These are phyloP conservation scores for Formica aserva DNA, from an alignment of 2,888 invertebrate species.

Conservation along the genomic window DNA sequence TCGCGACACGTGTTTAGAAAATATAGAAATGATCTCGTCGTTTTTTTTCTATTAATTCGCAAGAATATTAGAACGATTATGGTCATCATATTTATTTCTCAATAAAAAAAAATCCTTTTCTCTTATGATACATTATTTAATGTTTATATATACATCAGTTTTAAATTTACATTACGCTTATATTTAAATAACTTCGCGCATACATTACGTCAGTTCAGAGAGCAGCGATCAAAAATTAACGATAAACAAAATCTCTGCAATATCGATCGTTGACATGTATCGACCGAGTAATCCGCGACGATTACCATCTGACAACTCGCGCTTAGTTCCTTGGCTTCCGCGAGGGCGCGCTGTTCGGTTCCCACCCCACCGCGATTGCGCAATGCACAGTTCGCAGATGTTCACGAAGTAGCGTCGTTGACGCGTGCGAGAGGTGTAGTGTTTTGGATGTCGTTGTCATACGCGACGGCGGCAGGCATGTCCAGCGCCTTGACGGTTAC, in stretches of 20 bases:
- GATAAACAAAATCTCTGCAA: background rate
- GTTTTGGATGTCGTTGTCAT: conserved; percentile 50
- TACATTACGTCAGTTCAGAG: background rate
- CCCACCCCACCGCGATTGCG: conserved; percentile 41
- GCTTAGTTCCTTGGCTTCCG: background rate
- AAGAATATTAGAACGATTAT: no score
- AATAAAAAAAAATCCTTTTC: no score
- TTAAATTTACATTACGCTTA: no score
- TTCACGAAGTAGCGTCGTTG: conserved; percentile 27
- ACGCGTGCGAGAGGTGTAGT: conserved; percentile 31
- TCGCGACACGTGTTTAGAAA: no score
- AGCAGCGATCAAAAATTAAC: background rate
- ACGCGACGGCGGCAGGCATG: conserved; percentile 62
- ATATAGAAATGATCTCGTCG: no score
- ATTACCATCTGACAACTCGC: background rate
- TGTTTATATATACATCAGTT: no score
- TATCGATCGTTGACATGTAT: background rate
- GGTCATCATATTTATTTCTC: background rate
- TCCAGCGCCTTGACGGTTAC: conserved; percentile 60
- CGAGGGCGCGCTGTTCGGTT: background rate
- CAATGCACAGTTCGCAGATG: conserved; percentile 43
- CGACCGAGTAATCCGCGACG: background rate
- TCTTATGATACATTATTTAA: no score
- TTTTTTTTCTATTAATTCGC: no score
- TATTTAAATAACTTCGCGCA: no score